phyloP scores from a whole-genome alignment of 2,888 invertebrate genomes.

The Protonemura montana region DNA sequence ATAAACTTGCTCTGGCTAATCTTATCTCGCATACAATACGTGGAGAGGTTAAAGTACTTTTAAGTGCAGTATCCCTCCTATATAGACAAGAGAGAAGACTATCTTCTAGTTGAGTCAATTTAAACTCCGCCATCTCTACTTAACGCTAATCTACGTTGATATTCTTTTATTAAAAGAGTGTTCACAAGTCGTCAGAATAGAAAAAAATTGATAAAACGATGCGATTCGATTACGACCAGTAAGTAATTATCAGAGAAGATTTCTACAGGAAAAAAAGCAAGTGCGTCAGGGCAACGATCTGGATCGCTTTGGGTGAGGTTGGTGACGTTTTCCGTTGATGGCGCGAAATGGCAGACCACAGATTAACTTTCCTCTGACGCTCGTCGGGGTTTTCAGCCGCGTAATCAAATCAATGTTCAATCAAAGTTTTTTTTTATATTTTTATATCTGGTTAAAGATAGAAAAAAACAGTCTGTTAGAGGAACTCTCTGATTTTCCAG shows the following conservation, averaged over 20 bases:
- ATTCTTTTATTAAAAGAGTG: not conserved
- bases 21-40: not conserved
- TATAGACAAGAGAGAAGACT: not conserved
- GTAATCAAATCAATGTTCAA: too few relatives aligned
- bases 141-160: not conserved
- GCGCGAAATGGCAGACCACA: too few relatives aligned
- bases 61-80: not conserved
- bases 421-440: too few relatives aligned
- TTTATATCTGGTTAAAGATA: too few relatives aligned
- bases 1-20: not conserved
- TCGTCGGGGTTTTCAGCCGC: too few relatives aligned
- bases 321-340: too few relatives aligned
- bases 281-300: not conserved
- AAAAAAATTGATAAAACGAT: slow-evolving; percentile 12
- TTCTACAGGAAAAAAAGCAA: not conserved
- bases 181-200: not conserved
- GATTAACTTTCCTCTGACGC: not conserved
- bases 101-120: slow-evolving; percentile 7
- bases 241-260: not conserved
- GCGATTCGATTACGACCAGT: not conserved
- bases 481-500: not conserved
- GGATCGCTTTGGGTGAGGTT: too few relatives aligned
- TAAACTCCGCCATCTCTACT: not conserved
- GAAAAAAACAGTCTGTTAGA: not conserved
- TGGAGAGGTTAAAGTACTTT: slow-evolving; percentile 4